Percentiles rank a stretch among this genome's conserved stretches.
Conservation (phyloP, 2,888 invertebrate species). For the Oxystoma pomonae region DNA sequence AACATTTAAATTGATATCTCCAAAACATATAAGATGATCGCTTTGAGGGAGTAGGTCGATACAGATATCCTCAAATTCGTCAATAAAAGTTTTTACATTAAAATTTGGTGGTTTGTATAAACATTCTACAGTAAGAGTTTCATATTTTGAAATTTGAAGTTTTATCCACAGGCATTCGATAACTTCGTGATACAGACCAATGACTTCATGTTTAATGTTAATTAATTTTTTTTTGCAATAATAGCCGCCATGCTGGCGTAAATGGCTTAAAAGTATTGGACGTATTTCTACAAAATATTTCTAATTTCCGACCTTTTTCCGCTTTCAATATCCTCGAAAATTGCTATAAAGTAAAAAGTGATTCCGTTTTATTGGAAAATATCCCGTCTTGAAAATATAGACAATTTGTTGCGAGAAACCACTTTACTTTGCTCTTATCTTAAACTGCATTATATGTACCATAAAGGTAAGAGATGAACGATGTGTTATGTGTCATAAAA, state of each 20-base stretch:
- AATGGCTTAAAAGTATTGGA: neutral
- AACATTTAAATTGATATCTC: neutral
- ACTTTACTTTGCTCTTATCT: neutral
- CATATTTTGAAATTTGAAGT: neutral
- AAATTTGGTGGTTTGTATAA: neutral
- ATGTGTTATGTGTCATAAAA: no score
- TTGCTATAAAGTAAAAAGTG: neutral
- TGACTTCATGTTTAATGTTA: neutral
- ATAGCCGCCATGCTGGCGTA: no score
- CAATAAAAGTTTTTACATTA: neutral
- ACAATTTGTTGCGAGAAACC: neutral
- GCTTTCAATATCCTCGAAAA: neutral
- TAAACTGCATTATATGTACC: neutral
- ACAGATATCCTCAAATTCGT: constrained; percentile 2
- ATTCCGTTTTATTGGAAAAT: neutral
- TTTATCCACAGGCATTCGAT: constrained; percentile 4
- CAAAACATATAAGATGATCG: constrained; percentile 1
- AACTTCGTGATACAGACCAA: neutral
- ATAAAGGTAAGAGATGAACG: no score
- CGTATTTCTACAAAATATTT: no score
- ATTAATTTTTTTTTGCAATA: no score
- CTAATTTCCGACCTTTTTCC: neutral
- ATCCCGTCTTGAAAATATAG: neutral
- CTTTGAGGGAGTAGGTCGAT: neutral
- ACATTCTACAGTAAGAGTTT: neutral